phyloP scores from a whole-genome alignment of 2,888 invertebrate genomes.

The Schrankia costaestrigalis region DNA sequence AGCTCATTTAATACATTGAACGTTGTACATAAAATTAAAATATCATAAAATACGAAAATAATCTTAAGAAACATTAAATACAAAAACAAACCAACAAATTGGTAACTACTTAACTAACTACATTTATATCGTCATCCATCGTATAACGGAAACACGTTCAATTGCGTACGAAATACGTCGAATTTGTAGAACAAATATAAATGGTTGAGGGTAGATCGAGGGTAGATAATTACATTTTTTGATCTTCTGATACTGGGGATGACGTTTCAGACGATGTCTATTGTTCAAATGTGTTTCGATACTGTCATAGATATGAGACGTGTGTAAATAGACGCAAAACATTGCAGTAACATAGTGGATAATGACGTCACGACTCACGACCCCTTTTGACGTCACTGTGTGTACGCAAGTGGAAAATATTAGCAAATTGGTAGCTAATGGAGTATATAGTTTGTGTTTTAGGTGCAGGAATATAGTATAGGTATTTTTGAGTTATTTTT shows the following conservation, averaged over 20 bases:
- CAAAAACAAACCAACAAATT: no score
- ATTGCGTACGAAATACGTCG: slow-evolving; percentile 74
- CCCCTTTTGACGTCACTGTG: slow-evolving; percentile 14
- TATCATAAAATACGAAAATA: no score
- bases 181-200: slow-evolving; percentile 81
- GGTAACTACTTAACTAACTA: no score
- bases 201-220: slow-evolving; percentile 79
- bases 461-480: no score
- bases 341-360: slow-evolving; percentile 6
- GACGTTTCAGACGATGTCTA: slow-evolving; percentile 51
- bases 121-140: no score
- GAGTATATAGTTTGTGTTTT: slow-evolving; percentile 16
- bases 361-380: slow-evolving; percentile 26
- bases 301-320: slow-evolving; percentile 65
- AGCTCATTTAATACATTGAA: no score
- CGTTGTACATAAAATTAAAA: no score
- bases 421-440: slow-evolving; percentile 24
- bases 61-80: no score
- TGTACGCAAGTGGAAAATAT: slow-evolving; percentile 17
- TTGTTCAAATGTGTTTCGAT: slow-evolving; percentile 64
- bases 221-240: slow-evolving; percentile 81
- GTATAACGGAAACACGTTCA: slow-evolving; percentile 46
- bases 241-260: slow-evolving; percentile 71
- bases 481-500: background rate
- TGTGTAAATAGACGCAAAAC: slow-evolving; percentile 40